Conservation (phyloP, 2,888 invertebrate genomes). For the Yponomeuta plumbellus region DNA sequence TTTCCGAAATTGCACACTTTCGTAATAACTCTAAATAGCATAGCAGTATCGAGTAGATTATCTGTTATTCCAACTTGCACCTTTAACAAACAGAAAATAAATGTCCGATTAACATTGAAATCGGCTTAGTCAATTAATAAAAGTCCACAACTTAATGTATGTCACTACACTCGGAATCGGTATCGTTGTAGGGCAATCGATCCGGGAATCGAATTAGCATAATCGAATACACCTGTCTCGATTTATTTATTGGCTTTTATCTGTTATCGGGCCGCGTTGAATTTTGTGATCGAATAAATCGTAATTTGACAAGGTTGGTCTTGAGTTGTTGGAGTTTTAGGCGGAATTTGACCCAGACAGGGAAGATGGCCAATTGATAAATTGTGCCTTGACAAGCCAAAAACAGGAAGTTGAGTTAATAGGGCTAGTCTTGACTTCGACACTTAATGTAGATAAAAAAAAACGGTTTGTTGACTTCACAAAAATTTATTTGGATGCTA, state of each 20-base stretch:
- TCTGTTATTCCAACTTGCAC: not conserved
- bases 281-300: slow-evolving; percentile 12
- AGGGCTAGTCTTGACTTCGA: too few relatives aligned
- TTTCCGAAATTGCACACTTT: too few relatives aligned
- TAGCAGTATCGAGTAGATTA: not conserved
- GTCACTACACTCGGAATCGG: slow-evolving; percentile 11
- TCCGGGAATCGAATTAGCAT: slow-evolving; percentile 38
- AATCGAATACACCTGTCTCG: slow-evolving; percentile 38
- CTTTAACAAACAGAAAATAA: not conserved
- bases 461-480: too few relatives aligned
- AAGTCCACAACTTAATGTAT: slow-evolving; percentile 12
- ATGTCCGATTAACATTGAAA: slow-evolving; percentile 10
- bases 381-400: not conserved
- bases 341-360: not conserved
- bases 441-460: too few relatives aligned
- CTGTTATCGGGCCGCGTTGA: not conserved
- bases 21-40: too few relatives aligned
- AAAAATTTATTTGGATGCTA: too few relatives aligned
- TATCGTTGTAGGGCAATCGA: slow-evolving; percentile 9
- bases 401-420: too few relatives aligned
- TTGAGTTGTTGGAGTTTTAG: not conserved
- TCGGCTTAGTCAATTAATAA: slow-evolving; percentile 12
- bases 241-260: slow-evolving; percentile 13
- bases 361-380: not conserved
- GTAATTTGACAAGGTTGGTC: slow-evolving; percentile 10